phyloP scores from a whole-genome alignment of 1,140 invertebrate genomes.

The Cotesia glomerata region DNA sequence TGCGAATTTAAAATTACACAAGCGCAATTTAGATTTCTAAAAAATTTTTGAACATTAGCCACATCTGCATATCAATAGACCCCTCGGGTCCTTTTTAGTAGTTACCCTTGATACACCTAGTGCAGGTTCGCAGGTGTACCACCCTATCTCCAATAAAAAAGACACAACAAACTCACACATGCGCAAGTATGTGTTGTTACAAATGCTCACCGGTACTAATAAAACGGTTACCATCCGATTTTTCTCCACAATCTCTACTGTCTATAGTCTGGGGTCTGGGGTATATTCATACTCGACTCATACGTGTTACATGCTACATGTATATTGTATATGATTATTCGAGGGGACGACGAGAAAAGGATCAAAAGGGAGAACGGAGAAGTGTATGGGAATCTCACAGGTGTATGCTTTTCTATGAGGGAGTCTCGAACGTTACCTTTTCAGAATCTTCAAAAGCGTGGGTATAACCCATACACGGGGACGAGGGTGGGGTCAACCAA shows the following conservation, averaged over 20 bases:
- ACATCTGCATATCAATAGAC: slow-evolving; percentile 60
- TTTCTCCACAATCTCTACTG: background rate
- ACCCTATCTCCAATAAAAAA: slow-evolving; percentile 29
- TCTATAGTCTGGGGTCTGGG: background rate
- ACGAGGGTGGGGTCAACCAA: slow-evolving; percentile 40
- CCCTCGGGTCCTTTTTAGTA: slow-evolving; percentile 13
- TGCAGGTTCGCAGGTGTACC: slow-evolving; percentile 58
- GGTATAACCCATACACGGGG: too few relatives aligned
- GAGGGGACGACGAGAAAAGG: background rate
- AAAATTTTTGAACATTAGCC: too few relatives aligned
- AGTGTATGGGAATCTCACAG: slow-evolving; percentile 62
- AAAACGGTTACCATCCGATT: background rate
- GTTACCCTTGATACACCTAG: slow-evolving; percentile 35
- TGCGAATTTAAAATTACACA: too few relatives aligned
- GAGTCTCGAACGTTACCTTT: slow-evolving; percentile 12
- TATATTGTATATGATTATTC: background rate
- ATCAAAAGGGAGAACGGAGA: background rate
- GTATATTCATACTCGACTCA: background rate
- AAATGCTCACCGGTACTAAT: background rate
- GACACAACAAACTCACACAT: background rate
- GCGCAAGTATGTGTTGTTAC: background rate
- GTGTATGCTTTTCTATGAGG: slow-evolving; percentile 56
- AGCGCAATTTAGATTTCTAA: too few relatives aligned
- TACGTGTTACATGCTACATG: background rate
- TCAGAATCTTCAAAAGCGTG: background rate